Conservation (phyloP, 2,888 invertebrate genomes). For the Dysmachus trigonus region DNA sequence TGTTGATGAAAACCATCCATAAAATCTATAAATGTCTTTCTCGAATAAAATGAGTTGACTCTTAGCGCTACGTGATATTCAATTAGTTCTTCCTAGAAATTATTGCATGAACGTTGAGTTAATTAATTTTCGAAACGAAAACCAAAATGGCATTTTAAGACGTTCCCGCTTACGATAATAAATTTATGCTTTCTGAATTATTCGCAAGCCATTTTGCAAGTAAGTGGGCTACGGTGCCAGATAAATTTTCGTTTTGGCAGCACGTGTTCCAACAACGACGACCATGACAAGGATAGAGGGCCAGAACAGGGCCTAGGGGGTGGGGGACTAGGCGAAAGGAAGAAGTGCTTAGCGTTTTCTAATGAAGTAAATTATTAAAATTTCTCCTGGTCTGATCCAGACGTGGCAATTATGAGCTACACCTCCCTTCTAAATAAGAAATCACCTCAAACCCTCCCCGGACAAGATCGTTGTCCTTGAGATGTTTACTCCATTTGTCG, state of each 20-base stretch:
- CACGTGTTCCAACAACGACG: background rate
- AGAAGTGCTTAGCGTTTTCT: background rate
- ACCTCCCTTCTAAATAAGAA: background rate
- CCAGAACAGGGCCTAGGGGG: no score
- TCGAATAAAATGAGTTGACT: background rate
- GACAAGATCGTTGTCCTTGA: background rate
- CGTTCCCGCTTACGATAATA: background rate
- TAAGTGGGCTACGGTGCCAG: background rate
- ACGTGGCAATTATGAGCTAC: background rate
- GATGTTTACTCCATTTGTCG: background rate
- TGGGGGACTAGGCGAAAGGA: background rate
- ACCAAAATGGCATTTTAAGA: background rate
- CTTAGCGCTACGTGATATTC: background rate
- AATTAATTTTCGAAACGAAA: background rate
- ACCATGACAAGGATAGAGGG: background rate
- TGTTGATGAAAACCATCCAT: no score
- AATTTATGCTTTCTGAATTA: background rate
- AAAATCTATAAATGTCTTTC: background rate
- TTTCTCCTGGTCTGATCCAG: background rate
- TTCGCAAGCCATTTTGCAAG: background rate
- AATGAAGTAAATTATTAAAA: constrained; percentile 1
- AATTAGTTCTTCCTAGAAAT: background rate
- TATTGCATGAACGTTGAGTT: background rate
- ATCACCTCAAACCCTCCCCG: background rate
- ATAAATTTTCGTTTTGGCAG: background rate